Evolutionary conservation across 2,113 vertebrate species (phyloP).

Genomic region (Eretmochelys imbricata): DNA sequence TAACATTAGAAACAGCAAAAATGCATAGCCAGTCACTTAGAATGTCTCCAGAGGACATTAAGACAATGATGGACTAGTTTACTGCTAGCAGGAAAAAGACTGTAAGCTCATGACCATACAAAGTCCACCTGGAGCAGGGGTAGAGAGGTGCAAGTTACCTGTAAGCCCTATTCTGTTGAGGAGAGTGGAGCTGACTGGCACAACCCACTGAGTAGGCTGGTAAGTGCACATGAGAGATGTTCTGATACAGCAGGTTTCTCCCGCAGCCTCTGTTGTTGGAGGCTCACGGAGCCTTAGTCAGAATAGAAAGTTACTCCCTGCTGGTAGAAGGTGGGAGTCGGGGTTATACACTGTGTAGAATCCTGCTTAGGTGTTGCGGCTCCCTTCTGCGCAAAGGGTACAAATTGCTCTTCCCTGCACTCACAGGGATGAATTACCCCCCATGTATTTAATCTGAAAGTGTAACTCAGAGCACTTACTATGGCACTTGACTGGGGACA

Average conservation of each 20-base stretch:
- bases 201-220: background rate
- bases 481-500: background rate
- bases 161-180: background rate
- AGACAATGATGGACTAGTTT: background rate
- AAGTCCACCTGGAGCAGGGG: background rate
- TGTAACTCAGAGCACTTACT: background rate
- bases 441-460: constrained; percentile 16
- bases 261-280: background rate
- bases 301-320: background rate
- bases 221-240: background rate
- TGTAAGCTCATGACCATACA: background rate
- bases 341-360: background rate
- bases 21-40: background rate
- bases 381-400: background rate
- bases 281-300: background rate
- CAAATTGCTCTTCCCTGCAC: background rate
- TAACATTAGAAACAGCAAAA: background rate
- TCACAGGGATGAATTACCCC: constrained; percentile 14
- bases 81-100: background rate
- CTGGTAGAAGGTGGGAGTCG: background rate
- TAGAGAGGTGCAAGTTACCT: background rate
- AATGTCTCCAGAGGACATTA: background rate
- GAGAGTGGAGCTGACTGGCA: fast-evolving
- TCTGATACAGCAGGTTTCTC: background rate
- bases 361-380: background rate